Base-by-base conservation (phyloP, 2,113 vertebrate species). In the Semicossyphus pulcher region DNA sequence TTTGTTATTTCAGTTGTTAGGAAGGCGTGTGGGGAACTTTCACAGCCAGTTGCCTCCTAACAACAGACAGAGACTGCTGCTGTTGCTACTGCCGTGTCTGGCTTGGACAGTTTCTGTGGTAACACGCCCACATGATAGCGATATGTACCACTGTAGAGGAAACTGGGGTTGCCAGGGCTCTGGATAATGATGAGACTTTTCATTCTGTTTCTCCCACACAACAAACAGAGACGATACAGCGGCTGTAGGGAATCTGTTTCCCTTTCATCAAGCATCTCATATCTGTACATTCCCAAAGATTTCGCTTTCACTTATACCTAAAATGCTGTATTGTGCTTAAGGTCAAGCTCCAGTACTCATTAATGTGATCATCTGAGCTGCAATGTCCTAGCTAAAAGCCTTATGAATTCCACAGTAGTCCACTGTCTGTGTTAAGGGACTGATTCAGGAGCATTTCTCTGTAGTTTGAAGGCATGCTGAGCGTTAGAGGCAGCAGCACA, bases 41-140 rank as follows among this genome's bases (percentile, higher is more conserved):
- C 61, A 69, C 67, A 86, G 78, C 64, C 81, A 60, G 75, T 83
- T 81, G 72, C 76, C 56, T 85, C 81, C 78, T 70, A 81, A 87
- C 76, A 80, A 84, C 77, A 88, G 85, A 86, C 61, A 11, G 59
- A 83, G 81, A 77, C 78, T 75, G 76, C 79, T 85, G 83, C 74
- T 76, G 78, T 82, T 92, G 85, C 87, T 84, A 74, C 85, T 86
- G 89, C 87, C 78, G 73, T 65, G 89, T 93, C 91, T 93, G 89
- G 93, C 93, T 94, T 94, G 92, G 91, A 92, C 85, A 88, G 93
- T 95, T 94, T 88, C 94, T 89, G 94, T 94, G 91, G 92, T 81
- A 92, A 95, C 93, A 81, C 90, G 66, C 94, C 92, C 91, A 94
- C 92, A 91, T 78, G 87, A 89, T 90, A 57, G 91, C 87, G 41